Base-by-base conservation (phyloP, 2,888 invertebrate genomes). In the Clanis bilineata region DNA sequence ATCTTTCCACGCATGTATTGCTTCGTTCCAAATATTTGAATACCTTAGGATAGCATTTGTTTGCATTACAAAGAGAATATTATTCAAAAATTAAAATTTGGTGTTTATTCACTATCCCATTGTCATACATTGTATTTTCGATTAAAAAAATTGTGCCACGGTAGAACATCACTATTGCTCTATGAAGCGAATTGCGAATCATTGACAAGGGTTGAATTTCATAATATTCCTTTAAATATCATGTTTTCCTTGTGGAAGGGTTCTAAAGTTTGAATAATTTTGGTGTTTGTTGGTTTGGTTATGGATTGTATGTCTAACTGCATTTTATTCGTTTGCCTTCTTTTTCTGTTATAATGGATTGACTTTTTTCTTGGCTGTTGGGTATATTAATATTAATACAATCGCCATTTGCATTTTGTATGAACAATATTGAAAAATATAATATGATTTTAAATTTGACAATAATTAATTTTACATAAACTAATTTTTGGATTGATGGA, bases 251-350 rank as follows among this genome's bases (percentile, higher is more conserved):
- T 28, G 47, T 51, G 51, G 32, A 51, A 32, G 47, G 47, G 25
- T 51, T 51, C 51, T 51, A 32, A n/a, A 36, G 22, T 18, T 43
- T 28, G 41, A 6, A 41, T 18, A 25, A 41, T 43, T 56, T 21
- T 38, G 23, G 22, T 57, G 45, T 45, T 57, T 18, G 22, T 45
- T 36, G 36, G 44, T 45, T 57, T 45, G 57, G 45, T 57, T 38
- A 23, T 57, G 57, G 57, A 36, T 45, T 47, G 18, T 32, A 38
- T 57, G 23, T 57, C 32, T 57, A 45, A 45, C 45, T 45, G 38
- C 45, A 45, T 57, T 22, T 15, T 57, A 18, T 43, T 18, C 36
- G 28, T 32, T 21, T 57, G 32, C 12, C 25, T 44, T 21, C 36
- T 43, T 32, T 45, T 23, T 47, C n/a, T 57, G 22, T 23, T 44